These are phyloP conservation scores for Trisateles emortualis DNA, from an alignment of 2,888 invertebrate genomes.

Conservation along the genomic window DNA sequence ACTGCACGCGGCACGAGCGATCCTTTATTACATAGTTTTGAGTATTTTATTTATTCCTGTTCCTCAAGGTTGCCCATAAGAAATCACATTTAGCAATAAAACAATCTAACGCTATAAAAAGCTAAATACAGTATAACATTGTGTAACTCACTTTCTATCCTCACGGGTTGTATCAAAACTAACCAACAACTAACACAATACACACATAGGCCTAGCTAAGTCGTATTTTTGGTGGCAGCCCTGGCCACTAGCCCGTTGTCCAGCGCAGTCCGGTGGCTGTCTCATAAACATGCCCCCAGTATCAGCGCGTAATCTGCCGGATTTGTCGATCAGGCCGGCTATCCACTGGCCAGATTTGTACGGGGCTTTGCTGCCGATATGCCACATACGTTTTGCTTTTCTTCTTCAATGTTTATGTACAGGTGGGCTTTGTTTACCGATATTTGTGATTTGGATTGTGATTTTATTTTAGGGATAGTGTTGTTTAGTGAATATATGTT, in stretches of 20 bases:
- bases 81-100: too few relatives aligned
- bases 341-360: slow-evolving; percentile 85
- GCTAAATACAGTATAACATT: too few relatives aligned
- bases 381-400: slow-evolving; percentile 83
- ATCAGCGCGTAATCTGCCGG: slow-evolving; percentile 87
- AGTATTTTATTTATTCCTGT: too few relatives aligned
- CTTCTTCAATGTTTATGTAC: slow-evolving; percentile 80
- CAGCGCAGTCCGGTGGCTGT: slow-evolving; percentile 69
- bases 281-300: slow-evolving; percentile 84
- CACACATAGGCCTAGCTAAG: neutral
- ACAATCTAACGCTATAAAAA: too few relatives aligned
- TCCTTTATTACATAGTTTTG: too few relatives aligned
- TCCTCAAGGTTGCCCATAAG: too few relatives aligned
- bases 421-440: slow-evolving; percentile 69
- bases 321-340: slow-evolving; percentile 86
- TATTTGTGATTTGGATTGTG: slow-evolving; percentile 42
- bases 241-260: slow-evolving; percentile 62
- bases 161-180: neutral
- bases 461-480: slow-evolving; percentile 25
- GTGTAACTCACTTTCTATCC: too few relatives aligned
- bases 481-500: neutral
- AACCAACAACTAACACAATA: neutral
- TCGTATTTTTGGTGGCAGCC: slow-evolving; percentile 53
- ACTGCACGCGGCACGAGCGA: too few relatives aligned
- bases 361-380: slow-evolving; percentile 81